Percentiles rank a stretch among this genome's conserved stretches.
phyloP scores from a whole-genome alignment of 2,113 vertebrate genomes.

The Chelonoidis abingdonii region DNA sequence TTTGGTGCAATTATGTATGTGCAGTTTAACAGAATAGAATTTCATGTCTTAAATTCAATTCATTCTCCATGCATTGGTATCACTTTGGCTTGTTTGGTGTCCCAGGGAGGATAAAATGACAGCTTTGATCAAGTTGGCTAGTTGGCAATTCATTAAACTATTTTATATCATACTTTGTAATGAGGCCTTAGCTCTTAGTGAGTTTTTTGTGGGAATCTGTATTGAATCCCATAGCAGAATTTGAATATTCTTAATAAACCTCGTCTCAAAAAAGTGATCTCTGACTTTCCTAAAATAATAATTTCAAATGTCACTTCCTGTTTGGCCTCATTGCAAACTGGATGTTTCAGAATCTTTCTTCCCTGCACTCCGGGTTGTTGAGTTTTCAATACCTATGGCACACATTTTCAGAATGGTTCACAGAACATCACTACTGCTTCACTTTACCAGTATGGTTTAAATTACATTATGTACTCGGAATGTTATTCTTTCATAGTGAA shows the following conservation, averaged over 20 bases:
- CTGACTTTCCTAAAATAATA: conserved; percentile 7
- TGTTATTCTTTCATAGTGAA: neutral
- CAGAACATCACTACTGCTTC: neutral
- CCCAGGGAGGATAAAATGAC: conserved; percentile 43
- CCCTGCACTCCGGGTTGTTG: neutral
- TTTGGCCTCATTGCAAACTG: neutral
- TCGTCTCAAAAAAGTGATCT: neutral
- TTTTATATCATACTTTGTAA: conserved; percentile 38
- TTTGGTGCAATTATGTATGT: conserved; percentile 42
- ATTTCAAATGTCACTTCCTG: neutral
- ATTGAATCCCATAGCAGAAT: conserved; percentile 16
- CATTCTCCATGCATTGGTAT: conserved; percentile 45
- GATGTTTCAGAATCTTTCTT: neutral
- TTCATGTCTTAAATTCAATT: conserved; percentile 72
- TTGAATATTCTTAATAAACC: conserved; percentile 39
- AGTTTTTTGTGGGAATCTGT: neutral
- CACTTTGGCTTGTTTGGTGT: conserved; percentile 28
- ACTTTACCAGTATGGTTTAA: neutral
- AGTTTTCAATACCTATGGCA: neutral
- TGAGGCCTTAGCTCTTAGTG: neutral
- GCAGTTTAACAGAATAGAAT: conserved; percentile 45
- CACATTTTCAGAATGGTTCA: neutral
- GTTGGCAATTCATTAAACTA: conserved; percentile 46
- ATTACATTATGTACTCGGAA: neutral
- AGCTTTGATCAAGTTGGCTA: conserved; percentile 29